Percentiles rank a stretch among this genome's conserved stretches.
phyloP scores from a whole-genome alignment of 2,888 invertebrate genomes.

The Lingula anatina region DNA sequence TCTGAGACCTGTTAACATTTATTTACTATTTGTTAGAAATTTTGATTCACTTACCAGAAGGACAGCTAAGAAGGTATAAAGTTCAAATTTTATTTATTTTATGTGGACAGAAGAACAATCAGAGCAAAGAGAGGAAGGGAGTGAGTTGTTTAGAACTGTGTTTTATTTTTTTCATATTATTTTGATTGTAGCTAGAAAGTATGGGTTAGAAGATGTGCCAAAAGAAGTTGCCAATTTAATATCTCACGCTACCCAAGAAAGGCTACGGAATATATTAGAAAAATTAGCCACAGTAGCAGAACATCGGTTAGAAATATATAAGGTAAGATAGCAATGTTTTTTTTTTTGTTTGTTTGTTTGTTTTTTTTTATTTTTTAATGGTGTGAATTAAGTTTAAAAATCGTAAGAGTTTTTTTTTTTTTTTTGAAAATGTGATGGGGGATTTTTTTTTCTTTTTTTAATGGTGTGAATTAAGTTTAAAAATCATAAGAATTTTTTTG shows the following conservation, averaged over 20 bases:
- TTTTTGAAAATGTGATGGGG: background rate
- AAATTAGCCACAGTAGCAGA: constrained; percentile 89
- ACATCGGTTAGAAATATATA: constrained; percentile 88
- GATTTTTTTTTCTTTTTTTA: background rate
- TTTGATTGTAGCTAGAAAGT: constrained; percentile 56
- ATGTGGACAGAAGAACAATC: too few species aligned
- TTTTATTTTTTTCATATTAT: too few species aligned
- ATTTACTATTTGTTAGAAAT: too few species aligned
- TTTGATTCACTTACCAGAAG: too few species aligned
- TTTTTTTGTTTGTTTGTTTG: background rate
- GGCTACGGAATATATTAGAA: constrained; percentile 83
- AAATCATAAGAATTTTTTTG: too few species aligned
- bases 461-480: too few species aligned
- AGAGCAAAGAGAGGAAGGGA: too few species aligned
- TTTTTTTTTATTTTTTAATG: background rate
- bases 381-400: background rate
- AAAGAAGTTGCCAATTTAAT: constrained; percentile 83
- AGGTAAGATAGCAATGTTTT: constrained; percentile 57
- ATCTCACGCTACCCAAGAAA: constrained; percentile 90
- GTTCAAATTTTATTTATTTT: too few species aligned
- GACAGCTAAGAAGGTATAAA: too few species aligned
- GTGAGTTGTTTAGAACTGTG: too few species aligned
- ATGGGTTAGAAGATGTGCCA: constrained; percentile 79
- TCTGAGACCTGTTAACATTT: too few species aligned
- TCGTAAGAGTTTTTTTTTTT: constrained; percentile 1